These are phyloP conservation scores for Labia minor DNA, from an alignment of 2,888 invertebrate genomes.

Conservation along the genomic window DNA sequence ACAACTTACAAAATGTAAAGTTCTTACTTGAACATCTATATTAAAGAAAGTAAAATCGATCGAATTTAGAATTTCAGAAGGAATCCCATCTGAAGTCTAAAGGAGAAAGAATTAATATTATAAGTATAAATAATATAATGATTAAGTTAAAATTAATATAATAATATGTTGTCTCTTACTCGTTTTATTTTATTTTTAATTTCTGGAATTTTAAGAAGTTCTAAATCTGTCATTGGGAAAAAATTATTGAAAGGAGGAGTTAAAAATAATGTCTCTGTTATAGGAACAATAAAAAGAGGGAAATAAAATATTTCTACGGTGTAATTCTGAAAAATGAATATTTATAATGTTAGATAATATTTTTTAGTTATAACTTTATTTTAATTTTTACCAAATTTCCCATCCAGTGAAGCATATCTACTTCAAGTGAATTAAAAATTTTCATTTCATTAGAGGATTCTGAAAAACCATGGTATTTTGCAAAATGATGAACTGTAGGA, in stretches of 20 bases:
- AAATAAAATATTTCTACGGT: conserved; percentile 49
- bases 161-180: neutral
- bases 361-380: conserved; percentile 15
- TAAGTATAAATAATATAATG: neutral
- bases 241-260: conserved; percentile 49
- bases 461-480: conserved; percentile 33
- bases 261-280: conserved; percentile 49
- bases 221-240: conserved; percentile 38
- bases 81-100: neutral
- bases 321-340: conserved; percentile 42
- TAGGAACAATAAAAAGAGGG: conserved; percentile 48
- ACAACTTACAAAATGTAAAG: conserved; percentile 41
- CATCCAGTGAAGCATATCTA: conserved; percentile 45
- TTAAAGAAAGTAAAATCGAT: conserved; percentile 38
- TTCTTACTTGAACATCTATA: conserved; percentile 37
- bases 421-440: conserved; percentile 35
- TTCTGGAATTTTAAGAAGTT: conserved; percentile 21
- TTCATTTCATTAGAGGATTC: conserved; percentile 34
- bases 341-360: no score
- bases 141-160: neutral
- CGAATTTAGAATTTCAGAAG: conserved; percentile 31
- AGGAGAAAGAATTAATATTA: neutral
- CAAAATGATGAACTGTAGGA: conserved; percentile 43
- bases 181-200: neutral
- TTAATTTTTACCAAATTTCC: conserved; percentile 41